Evolutionary conservation across 2,113 vertebrate genomes (phyloP), one percentile per base, ranked within the genome.

Genomic region (Paralichthys olivaceus): DNA sequence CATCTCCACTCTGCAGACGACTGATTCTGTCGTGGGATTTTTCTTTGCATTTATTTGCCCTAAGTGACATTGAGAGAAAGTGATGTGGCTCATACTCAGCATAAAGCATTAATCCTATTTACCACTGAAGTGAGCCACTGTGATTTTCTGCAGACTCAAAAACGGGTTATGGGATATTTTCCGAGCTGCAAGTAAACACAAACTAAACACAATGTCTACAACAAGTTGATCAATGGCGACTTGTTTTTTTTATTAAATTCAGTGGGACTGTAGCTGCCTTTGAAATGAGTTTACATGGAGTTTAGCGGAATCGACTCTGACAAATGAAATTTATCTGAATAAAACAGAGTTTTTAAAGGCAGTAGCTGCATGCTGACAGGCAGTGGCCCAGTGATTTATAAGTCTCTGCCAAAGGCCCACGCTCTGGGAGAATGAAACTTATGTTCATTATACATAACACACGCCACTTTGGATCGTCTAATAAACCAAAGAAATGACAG

Each of bases 261-360:
- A 7, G 72, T 7, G 69, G 82, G 82, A 79, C 88, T 84, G 80
- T 77, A 77, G 89, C 90, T 86, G 91, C 86, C 90, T 92, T 91
- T 91, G 78, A 93, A 93, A 94, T 91, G 74, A 90, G 87, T 94
- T 94, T 92, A 94, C 83, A 84, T 78, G 79, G 86, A 90, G 87
- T 92, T 93, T 90, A 92, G 74, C 88, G 77, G 91, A 93, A 94
- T 91, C 75, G 88, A 91, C 90, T 89, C 77, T 91, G 93, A 94
- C 92, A 94, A 94, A 94, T 94, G 80, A 93, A 93, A 93, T 93
- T 92, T 93, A 92, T 93, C 84, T 92, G 91, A 94, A 90, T 92
- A 93, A 94, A 94, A 81, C 72, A 61, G 86, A 90, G 77, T 92
- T 94, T 94, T 91, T 90, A 93, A 89, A 93, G 85, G 87, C 85